Base-by-base conservation (phyloP, 2,113 vertebrate species). In the Neogobius melanostomus region DNA sequence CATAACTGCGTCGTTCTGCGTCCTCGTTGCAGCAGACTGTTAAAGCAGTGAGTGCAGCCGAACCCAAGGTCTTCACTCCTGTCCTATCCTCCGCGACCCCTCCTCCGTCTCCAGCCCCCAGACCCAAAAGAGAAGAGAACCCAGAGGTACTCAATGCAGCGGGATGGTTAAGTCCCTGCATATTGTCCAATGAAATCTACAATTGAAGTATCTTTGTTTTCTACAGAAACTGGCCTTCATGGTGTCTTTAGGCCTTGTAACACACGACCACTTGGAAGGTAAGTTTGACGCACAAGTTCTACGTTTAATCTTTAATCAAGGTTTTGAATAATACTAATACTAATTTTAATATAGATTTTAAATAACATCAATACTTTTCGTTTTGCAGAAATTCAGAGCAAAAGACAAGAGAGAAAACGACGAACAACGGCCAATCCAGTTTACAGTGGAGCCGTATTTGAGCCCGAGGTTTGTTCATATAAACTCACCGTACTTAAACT, bases 401-500 rank as follows among this genome's bases (percentile, higher is more conserved):
- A 97, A 88, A 87, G 98, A 73, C 98, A 99, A 90, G 98, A 99
- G 79, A 90, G 98, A 28, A 99, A 99, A 92, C 93, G 98, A 87
- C 95, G 98, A 90, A 99, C 98, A 64, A 99, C 98, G 6, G 98
- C 98, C 47, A 99, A 99, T 80, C 98, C 98, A 0, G 97, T 99
- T 59, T 99, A 99, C 91, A 99, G 98, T 2, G 96, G 98, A 61
- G 98, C 97, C 0, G 95, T 98, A 85, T 99, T 98, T 83, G 98
- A 99, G 86, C 98, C 98, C 0, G 98, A 99, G 97, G 98, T 99
- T 94, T 47, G 44, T 47, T 61, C 4, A 5, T 9, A n/a, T 51
- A 12, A 3, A 11, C 8, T 10, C 9, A 47, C 36, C 6, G 11
- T 8, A 36, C 8, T 50, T 17, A 3, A 48, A 11, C n/a, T 48